Evolutionary conservation across 1,140 invertebrate species (phyloP).

Genomic region (Aphidius ervi): DNA sequence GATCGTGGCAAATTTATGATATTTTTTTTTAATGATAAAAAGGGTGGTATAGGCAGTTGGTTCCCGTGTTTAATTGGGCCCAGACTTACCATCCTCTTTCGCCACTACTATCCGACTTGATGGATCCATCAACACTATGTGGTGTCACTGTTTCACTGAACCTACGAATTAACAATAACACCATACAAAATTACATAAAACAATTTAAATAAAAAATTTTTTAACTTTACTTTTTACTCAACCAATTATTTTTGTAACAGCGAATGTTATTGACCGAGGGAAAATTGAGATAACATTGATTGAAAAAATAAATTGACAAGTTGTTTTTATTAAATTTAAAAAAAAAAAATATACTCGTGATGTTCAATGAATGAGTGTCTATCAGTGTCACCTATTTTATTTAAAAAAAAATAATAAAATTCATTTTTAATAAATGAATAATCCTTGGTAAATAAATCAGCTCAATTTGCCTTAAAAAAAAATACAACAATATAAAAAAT

Average conservation of each 20-base stretch:
- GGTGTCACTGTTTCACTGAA: constrained; percentile 52
- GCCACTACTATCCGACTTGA: constrained; percentile 51
- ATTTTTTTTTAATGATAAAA: constrained; percentile 13
- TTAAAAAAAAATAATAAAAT: too few relatives aligned
- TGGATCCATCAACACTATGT: constrained; percentile 49
- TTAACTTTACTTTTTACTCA: constrained; percentile 2
- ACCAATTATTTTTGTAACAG: neutral
- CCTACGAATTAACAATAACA: constrained; percentile 51
- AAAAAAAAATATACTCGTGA: too few relatives aligned
- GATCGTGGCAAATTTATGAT: neutral
- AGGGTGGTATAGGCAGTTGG: constrained; percentile 35
- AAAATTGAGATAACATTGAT: too few relatives aligned
- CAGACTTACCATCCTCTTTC: constrained; percentile 52
- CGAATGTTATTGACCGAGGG: neutral
- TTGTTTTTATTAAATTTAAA: too few relatives aligned
- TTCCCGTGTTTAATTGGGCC: constrained; percentile 35
- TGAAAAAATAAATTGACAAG: too few relatives aligned
- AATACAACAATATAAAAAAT: too few relatives aligned
- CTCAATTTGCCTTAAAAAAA: too few relatives aligned
- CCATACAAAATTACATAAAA: constrained; percentile 43
- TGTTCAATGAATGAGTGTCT: too few relatives aligned
- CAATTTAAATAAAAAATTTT: constrained; percentile 11
- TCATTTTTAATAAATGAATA: too few relatives aligned
- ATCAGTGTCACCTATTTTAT: too few relatives aligned
- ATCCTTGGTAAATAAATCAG: too few relatives aligned